Evolutionary conservation across 2,113 vertebrate genomes (phyloP).

Genomic region (Lagopus leucura): DNA sequence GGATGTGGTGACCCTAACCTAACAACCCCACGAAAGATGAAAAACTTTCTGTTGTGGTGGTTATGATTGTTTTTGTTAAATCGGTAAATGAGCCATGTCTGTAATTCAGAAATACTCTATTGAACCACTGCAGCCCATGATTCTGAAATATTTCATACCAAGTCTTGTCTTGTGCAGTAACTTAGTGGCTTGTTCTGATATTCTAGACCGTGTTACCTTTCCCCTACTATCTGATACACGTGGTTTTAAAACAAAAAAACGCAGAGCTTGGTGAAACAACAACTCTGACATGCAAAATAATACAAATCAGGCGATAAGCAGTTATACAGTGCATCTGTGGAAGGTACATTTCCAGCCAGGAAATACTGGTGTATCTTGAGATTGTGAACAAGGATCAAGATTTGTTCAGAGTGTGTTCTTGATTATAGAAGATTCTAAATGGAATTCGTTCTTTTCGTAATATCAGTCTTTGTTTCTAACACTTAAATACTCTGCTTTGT

Average conservation of each 20-base stretch:
- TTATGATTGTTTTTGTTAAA: neutral
- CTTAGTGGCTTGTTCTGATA: neutral
- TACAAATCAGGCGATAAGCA: neutral
- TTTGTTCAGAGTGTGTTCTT: neutral
- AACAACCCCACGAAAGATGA: neutral
- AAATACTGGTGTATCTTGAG: neutral
- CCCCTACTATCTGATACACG: neutral
- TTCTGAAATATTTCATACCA: neutral
- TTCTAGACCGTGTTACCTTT: neutral
- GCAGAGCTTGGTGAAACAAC: neutral
- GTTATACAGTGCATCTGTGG: neutral
- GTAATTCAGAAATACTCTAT: neutral
- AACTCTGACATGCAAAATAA: neutral
- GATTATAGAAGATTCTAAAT: neutral
- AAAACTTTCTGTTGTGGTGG: no score
- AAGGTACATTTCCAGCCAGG: fast-evolving
- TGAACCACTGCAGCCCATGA: neutral
- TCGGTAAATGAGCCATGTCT: neutral
- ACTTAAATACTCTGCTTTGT: neutral
- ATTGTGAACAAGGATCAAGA: neutral
- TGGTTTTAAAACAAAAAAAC: neutral
- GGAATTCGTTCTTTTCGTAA: neutral
- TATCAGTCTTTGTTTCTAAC: neutral
- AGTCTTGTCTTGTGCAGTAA: neutral
- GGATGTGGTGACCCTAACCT: neutral